These are phyloP conservation scores for Drosophila borborema DNA, from an alignment of 2,888 invertebrate species.

Conservation along the genomic window DNA sequence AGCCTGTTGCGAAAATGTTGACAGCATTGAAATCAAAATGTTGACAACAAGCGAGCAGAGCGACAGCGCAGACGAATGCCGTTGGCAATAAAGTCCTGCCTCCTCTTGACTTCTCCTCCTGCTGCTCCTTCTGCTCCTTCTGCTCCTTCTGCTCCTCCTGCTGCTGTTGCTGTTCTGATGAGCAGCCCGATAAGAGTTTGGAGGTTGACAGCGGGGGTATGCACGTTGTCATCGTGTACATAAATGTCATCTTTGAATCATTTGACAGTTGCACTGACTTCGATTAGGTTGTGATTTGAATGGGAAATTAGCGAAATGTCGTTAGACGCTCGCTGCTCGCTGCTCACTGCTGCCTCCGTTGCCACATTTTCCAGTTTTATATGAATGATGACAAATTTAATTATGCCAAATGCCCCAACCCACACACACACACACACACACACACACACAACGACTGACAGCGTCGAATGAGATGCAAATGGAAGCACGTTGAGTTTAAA, in stretches of 20 bases:
- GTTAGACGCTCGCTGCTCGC: slow-evolving; percentile 15
- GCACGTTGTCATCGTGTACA: slow-evolving; percentile 57
- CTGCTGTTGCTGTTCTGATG: slow-evolving; percentile 16
- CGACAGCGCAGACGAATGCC: slow-evolving; percentile 42
- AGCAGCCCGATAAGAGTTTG: slow-evolving; percentile 6
- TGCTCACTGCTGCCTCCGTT: not conserved
- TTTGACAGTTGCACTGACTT: slow-evolving; percentile 66
- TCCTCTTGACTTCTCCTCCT: not conserved
- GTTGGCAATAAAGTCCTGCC: slow-evolving; percentile 32
- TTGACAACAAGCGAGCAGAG: slow-evolving; percentile 51
- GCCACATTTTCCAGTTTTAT: slow-evolving; percentile 23
- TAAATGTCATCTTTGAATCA: slow-evolving; percentile 75
- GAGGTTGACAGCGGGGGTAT: not conserved
- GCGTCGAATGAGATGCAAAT: slow-evolving; percentile 31
- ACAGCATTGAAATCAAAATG: slow-evolving; percentile 78
- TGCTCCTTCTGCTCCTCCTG: not conserved
- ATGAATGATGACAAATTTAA: slow-evolving; percentile 53
- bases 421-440: not conserved
- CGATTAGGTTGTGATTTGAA: slow-evolving; percentile 74
- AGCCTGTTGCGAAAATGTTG: slow-evolving; percentile 66
- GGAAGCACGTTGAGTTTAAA: not conserved
- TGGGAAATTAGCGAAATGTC: slow-evolving; percentile 62
- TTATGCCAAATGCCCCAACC: slow-evolving; percentile 38
- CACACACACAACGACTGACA: not conserved
- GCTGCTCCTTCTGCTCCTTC: not conserved